These are phyloP conservation scores for Eristalinus aeneus DNA, from an alignment of 2,888 invertebrate species.

Conservation along the genomic window DNA sequence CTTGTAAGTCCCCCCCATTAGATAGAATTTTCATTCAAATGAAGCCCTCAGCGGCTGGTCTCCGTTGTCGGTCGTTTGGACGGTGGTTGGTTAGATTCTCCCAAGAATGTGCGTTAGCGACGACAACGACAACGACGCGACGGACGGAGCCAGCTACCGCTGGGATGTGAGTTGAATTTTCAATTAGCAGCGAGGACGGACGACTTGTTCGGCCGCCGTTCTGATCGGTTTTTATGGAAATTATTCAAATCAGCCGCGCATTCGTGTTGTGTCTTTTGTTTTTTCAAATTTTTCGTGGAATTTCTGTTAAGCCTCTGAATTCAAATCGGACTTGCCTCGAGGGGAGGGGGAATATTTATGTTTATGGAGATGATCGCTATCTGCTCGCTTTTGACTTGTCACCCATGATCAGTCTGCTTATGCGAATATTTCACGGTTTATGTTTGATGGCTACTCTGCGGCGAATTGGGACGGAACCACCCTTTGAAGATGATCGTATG, in stretches of 20 bases:
- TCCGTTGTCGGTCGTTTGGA: not conserved
- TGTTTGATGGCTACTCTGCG: not conserved
- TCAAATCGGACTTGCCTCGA: not conserved
- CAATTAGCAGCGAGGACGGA: constrained; percentile 25
- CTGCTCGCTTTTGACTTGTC: not conserved
- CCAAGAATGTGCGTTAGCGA: constrained; percentile 40
- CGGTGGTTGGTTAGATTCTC: not conserved
- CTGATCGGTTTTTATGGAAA: constrained; percentile 42
- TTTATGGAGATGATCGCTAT: not conserved
- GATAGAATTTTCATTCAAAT: not conserved
- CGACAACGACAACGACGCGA: not conserved
- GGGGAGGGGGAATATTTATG: not conserved
- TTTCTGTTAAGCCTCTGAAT: not conserved
- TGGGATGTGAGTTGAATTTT: constrained; percentile 42
- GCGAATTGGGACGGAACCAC: not conserved
- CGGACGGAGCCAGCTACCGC: not conserved
- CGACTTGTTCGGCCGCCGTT: not conserved
- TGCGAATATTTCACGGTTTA: not conserved
- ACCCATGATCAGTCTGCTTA: not conserved
- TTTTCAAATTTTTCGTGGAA: not conserved
- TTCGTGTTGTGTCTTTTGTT: not conserved
- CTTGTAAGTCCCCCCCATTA: not conserved
- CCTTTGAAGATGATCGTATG: not conserved
- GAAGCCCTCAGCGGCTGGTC: not conserved
- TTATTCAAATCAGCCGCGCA: constrained; percentile 29